Percentiles rank a stretch among this genome's conserved stretches.
These are phyloP conservation scores for Sakesphorus luctuosus DNA, from an alignment of 2,113 vertebrate genomes.

Conservation along the genomic window DNA sequence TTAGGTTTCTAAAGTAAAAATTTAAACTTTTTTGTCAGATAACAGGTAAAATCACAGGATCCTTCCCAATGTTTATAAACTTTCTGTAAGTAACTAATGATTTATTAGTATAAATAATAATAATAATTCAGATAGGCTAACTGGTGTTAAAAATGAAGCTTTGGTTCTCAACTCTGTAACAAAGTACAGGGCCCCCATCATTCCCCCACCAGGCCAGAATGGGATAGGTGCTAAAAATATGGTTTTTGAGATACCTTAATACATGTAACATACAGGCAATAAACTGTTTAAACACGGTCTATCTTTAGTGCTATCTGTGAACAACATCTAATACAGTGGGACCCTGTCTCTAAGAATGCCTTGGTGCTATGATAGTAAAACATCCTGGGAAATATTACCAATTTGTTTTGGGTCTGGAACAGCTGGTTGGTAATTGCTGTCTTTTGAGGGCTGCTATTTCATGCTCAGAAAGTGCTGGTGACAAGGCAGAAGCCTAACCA, in stretches of 20 bases:
- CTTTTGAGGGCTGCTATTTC: background rate
- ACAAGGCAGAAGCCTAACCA: conserved; percentile 6
- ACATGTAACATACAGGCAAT: background rate
- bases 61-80: background rate
- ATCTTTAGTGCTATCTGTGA: background rate
- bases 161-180: background rate
- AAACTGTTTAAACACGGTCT: background rate
- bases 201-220: background rate
- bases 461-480: conserved; percentile 1
- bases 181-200: background rate
- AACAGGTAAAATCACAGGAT: background rate
- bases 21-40: background rate
- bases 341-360: background rate
- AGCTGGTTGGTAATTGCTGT: background rate
- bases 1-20: background rate
- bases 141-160: background rate
- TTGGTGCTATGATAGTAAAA: background rate
- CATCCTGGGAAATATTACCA: background rate
- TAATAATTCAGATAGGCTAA: background rate
- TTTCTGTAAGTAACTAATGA: background rate
- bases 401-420: background rate
- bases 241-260: background rate
- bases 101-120: background rate
- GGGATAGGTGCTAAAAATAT: background rate
- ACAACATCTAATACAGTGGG: background rate